Percentiles rank a stretch among this genome's conserved stretches.
phyloP scores from a whole-genome alignment of 2,113 vertebrate genomes.

The Dicentrarchus labrax region DNA sequence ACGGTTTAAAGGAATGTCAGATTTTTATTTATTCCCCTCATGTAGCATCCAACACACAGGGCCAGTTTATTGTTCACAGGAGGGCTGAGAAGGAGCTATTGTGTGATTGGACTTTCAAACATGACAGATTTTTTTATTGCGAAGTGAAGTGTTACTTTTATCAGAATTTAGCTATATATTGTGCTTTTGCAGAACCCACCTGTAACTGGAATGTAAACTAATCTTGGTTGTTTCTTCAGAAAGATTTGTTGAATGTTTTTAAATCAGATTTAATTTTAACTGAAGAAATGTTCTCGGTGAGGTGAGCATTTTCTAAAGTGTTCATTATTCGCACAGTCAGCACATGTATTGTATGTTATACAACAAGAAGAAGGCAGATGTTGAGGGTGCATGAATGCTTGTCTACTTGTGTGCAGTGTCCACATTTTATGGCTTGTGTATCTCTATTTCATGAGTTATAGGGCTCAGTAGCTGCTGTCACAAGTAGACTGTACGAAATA shows the following conservation, averaged over 20 bases:
- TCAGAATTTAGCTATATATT: background rate
- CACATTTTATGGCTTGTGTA: background rate
- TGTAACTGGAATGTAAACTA: constrained; percentile 5
- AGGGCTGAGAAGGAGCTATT: constrained; percentile 1
- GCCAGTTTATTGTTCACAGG: background rate
- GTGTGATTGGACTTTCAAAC: constrained; percentile 4
- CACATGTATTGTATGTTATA: background rate
- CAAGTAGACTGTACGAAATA: background rate
- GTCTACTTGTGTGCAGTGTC: background rate
- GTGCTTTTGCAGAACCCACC: background rate
- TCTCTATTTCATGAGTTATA: background rate
- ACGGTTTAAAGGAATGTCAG: background rate
- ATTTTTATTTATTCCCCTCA: constrained; percentile 16
- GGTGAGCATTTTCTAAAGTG: background rate
- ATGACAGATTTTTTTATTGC: background rate
- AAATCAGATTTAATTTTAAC: background rate
- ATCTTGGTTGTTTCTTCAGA: background rate
- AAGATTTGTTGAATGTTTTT: constrained; percentile 8
- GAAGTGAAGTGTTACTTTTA: background rate
- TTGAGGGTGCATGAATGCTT: background rate
- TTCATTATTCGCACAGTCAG: background rate
- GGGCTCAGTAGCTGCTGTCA: background rate
- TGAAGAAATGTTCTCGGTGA: constrained; percentile 9
- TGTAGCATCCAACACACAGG: background rate
- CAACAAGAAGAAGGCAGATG: background rate